These are phyloP conservation scores for Athalia rosae DNA, from an alignment of 2,888 invertebrate genomes.

Conservation along the genomic window DNA sequence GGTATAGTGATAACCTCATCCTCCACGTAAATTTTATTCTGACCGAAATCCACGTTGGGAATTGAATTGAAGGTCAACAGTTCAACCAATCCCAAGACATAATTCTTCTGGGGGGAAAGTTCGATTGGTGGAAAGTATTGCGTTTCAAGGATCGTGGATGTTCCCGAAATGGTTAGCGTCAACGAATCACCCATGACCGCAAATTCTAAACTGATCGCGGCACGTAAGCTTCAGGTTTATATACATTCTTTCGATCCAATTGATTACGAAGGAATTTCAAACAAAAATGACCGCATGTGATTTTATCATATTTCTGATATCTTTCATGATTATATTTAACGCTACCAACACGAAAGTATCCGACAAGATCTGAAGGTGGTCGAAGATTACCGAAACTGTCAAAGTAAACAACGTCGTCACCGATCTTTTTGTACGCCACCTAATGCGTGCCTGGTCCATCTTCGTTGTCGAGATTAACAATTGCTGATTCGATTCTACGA, in stretches of 20 bases:
- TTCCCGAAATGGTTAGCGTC: constrained; percentile 57
- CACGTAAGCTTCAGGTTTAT: neutral
- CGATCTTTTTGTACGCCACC: constrained; percentile 64
- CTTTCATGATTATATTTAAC: constrained; percentile 56
- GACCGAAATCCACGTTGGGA: constrained; percentile 57
- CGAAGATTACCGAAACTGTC: constrained; percentile 67
- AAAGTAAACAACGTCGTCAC: constrained; percentile 62
- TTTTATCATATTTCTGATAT: constrained; percentile 56
- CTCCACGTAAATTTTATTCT: too few relatives aligned
- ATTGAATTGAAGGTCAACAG: constrained; percentile 58
- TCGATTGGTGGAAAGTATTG: constrained; percentile 56
- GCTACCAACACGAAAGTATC: constrained; percentile 50
- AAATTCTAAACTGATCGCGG: constrained; percentile 20
- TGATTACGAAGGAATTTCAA: constrained; percentile 54
- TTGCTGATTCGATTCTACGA: constrained; percentile 44
- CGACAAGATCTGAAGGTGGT: constrained; percentile 61
- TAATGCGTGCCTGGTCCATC: constrained; percentile 52
- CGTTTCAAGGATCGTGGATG: constrained; percentile 50
- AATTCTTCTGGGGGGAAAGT: constrained; percentile 51
- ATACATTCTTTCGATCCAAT: constrained; percentile 48
- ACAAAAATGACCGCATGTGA: constrained; percentile 61
- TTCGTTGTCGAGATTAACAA: constrained; percentile 35
- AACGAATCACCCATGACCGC: constrained; percentile 49
- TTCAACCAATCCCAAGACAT: constrained; percentile 56
- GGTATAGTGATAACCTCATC: too few relatives aligned